Percentiles rank a stretch among this genome's conserved stretches.
Evolutionary conservation across 2,888 invertebrate genomes (phyloP).

Genomic region (Blastobasis lacticolella): DNA sequence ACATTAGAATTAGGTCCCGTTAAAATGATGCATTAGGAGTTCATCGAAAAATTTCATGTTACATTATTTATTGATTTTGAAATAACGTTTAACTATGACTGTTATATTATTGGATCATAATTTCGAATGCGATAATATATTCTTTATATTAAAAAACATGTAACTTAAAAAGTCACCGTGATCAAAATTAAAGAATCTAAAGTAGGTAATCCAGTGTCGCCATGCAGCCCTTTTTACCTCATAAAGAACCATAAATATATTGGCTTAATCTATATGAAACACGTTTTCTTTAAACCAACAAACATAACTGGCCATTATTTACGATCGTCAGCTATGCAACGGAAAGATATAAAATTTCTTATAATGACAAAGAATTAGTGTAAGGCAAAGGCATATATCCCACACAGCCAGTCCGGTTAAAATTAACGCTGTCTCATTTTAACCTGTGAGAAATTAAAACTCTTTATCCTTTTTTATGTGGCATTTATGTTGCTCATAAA

Average conservation of each 20-base stretch:
- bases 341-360: slow-evolving; percentile 44
- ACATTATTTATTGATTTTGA: no score
- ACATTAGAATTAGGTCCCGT: no score
- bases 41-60: no score
- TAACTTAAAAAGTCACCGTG: slow-evolving; percentile 2
- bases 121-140: not conserved
- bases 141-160: not conserved
- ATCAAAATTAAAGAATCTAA: not conserved
- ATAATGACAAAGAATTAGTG: slow-evolving; percentile 63
- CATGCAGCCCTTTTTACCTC: not conserved
- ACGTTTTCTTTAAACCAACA: slow-evolving; percentile 62
- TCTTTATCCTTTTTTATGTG: slow-evolving; percentile 69
- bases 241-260: slow-evolving; percentile 37
- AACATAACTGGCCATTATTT: slow-evolving; percentile 59
- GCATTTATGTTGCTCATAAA: slow-evolving; percentile 67
- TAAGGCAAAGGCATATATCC: not conserved
- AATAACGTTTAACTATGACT: no score
- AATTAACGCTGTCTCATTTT: slow-evolving; percentile 69
- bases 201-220: slow-evolving; percentile 4
- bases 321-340: slow-evolving; percentile 44
- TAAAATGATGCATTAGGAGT: no score
- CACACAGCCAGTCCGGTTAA: slow-evolving; percentile 40
- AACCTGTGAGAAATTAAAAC: slow-evolving; percentile 63
- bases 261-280: slow-evolving; percentile 58
- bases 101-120: no score